Base-by-base conservation (phyloP, 2,888 invertebrate species). In the Nephrocerus scutellatus region DNA sequence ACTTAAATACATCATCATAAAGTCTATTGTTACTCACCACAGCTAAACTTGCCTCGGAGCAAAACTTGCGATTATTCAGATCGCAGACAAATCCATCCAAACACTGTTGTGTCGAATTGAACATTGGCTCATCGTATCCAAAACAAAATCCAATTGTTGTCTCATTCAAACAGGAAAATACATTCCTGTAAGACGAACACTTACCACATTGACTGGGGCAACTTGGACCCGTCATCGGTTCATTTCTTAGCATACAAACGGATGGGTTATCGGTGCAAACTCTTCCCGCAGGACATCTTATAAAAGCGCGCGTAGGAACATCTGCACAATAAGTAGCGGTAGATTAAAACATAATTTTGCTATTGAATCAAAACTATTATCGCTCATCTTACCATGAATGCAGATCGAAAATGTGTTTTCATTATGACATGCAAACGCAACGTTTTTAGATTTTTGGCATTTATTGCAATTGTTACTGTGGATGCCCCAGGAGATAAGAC, bases 111-210 rank as follows among this genome's bases (percentile, higher is more conserved):
- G 31, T 12, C 1, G 39, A 28, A 1, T 29, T 33, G 5, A 30
- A 37, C 30, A 46, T 34, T 3, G 49, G 49, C 2, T 13, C 19
- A 32, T 43, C 36, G 3, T 32, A 15, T 5, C 51, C 49, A 36
- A 47, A 52, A 19, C 52, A 52, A 36, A 52, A 52, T 3, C 43
- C 50, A 26, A 52, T 50, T n/a, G 50, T 47, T 1, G 45, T 50
- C 26, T 47, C 47, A 42, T 47, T 45, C 3, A 38, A 28, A 28
- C 52, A 52, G 0, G 52, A 42, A 31, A 47, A 52, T 2, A 48
- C 41, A 13, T 47, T 44, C 3, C 22, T 16, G 2, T 36, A 30
- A 1, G 39, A 33, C 30, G 21, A 39, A 31, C 56, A 56, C 6
- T 51, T 32, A 0, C 46, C 51, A 26, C 56, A 56, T 6, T 36